Conservation (phyloP, 1,140 invertebrate genomes). For the Zaprionus tsacasi region DNA sequence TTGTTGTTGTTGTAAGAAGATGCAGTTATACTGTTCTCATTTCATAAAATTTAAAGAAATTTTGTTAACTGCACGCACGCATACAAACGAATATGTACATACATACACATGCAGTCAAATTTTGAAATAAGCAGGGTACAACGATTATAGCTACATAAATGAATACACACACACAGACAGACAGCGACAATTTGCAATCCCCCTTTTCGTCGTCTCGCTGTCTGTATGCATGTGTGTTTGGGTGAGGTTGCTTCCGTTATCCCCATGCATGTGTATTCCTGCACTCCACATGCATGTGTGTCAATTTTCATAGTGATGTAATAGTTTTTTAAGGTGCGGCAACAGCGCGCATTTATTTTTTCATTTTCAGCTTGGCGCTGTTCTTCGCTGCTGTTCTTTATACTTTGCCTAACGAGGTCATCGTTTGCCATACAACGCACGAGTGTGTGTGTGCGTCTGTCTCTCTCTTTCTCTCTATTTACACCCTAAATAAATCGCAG, state of each 20-base stretch:
- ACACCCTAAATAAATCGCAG: constrained; percentile 20
- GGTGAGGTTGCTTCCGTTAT: constrained; percentile 35
- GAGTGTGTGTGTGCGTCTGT: background rate
- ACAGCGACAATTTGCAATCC: constrained; percentile 24
- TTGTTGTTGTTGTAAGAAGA: constrained; percentile 14
- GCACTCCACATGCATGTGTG: constrained; percentile 35
- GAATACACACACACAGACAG: background rate
- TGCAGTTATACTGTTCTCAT: constrained; percentile 19
- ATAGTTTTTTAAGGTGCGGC: constrained; percentile 72
- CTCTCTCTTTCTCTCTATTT: background rate
- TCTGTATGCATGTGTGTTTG: constrained; percentile 8
- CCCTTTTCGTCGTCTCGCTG: background rate
- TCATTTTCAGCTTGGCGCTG: constrained; percentile 31
- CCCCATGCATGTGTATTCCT: constrained; percentile 21
- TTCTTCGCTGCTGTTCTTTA: constrained; percentile 35
- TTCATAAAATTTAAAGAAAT: constrained; percentile 26
- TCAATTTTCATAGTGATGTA: constrained; percentile 76
- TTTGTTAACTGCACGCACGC: constrained; percentile 11
- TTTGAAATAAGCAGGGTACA: background rate
- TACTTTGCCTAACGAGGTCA: constrained; percentile 33
- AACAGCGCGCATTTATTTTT: constrained; percentile 26
- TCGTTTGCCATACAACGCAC: background rate
- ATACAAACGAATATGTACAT: background rate
- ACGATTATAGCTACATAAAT: constrained; percentile 3
- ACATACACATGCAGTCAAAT: background rate